phyloP scores from a whole-genome alignment of 1,140 invertebrate genomes.

The Nomia melanderi region DNA sequence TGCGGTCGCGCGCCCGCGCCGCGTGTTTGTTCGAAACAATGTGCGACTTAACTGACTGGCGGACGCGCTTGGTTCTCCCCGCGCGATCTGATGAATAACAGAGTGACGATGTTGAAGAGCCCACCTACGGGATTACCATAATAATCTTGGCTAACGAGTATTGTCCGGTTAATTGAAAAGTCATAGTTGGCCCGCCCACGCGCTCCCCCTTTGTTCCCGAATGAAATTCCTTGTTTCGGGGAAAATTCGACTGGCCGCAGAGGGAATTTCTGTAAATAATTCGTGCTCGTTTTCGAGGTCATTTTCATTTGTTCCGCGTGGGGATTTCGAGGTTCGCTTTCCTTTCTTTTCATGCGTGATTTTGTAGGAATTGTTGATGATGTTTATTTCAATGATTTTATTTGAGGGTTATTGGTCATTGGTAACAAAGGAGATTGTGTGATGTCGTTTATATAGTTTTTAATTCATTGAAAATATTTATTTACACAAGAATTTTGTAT shows the following conservation, averaged over 20 bases:
- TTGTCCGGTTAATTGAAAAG: conserved; percentile 44
- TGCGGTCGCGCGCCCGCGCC: conserved; percentile 10
- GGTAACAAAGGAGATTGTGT: no score
- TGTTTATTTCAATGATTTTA: no score
- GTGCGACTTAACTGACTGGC: conserved; percentile 70
- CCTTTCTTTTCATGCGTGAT: no score
- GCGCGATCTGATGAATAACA: conserved; percentile 28
- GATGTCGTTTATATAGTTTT: no score
- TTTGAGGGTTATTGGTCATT: no score
- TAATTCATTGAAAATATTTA: no score
- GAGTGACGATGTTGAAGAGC: conserved; percentile 24
- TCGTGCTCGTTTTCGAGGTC: no score
- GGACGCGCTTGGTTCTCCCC: not conserved
- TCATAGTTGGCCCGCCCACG: not conserved
- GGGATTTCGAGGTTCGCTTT: no score
- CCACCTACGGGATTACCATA: conserved; percentile 12
- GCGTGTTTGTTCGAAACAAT: conserved; percentile 75
- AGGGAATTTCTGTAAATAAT: no score
- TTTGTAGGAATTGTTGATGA: no score
- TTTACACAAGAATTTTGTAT: no score
- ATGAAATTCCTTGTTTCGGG: not conserved
- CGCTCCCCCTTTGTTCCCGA: not conserved
- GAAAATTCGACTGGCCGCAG: not conserved
- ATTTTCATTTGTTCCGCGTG: no score
- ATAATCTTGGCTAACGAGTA: conserved; percentile 41